phyloP scores from a whole-genome alignment of 2,113 vertebrate genomes.

The Strix aluco region DNA sequence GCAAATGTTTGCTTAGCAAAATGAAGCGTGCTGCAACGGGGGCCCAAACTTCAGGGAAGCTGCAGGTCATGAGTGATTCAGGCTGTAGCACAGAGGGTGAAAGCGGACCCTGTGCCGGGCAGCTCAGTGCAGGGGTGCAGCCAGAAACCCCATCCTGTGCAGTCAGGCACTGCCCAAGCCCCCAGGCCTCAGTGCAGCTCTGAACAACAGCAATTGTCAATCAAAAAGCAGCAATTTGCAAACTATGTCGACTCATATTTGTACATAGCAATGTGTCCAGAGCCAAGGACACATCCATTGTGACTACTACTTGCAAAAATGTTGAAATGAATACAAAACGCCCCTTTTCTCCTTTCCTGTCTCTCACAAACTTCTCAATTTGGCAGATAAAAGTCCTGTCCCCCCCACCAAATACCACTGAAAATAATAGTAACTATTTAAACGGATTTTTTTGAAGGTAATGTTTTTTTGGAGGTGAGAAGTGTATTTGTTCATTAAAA shows the following conservation, averaged over 20 bases:
- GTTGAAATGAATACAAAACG: background rate
- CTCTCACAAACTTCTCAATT: background rate
- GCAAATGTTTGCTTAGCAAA: constrained; percentile 32
- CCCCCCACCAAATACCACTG: background rate
- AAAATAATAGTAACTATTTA: background rate
- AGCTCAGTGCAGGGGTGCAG: background rate
- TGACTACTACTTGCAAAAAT: background rate
- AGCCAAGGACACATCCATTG: background rate
- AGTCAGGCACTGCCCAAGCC: background rate
- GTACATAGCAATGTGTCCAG: background rate
- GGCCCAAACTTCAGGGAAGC: background rate
- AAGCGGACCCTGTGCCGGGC: background rate
- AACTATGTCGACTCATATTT: fast-evolving
- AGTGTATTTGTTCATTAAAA: background rate
- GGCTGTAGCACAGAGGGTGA: background rate
- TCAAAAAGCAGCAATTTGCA: background rate
- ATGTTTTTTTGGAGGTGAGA: background rate
- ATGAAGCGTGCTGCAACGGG: background rate
- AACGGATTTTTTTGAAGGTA: background rate
- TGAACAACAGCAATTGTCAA: background rate
- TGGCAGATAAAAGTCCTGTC: background rate
- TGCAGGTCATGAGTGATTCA: background rate
- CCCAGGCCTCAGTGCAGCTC: background rate
- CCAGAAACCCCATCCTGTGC: fast-evolving
- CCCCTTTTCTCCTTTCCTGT: background rate